These are phyloP conservation scores for Dichetophora obliterata DNA, from an alignment of 2,888 invertebrate species.

Conservation along the genomic window DNA sequence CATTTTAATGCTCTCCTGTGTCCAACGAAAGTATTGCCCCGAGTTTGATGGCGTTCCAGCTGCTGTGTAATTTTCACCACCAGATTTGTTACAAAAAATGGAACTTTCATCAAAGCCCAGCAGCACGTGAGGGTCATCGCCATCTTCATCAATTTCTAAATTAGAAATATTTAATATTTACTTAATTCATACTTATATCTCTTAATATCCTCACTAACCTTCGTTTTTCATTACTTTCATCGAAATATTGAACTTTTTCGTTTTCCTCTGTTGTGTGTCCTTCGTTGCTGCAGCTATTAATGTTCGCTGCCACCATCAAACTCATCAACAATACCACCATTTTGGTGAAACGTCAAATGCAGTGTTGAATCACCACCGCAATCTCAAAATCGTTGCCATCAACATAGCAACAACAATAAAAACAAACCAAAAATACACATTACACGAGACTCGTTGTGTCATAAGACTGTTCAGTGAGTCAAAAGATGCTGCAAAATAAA, in stretches of 20 bases:
- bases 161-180: not conserved
- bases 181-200: not conserved
- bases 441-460: not conserved
- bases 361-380: constrained; percentile 32
- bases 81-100: constrained; percentile 13
- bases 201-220: constrained; percentile 9
- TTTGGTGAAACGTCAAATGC: constrained; percentile 43
- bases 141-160: not conserved
- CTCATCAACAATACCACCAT: constrained; percentile 39
- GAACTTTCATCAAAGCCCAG: constrained; percentile 27
- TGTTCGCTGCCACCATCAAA: constrained; percentile 23
- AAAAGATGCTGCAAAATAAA: not conserved
- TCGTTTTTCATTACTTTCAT: constrained; percentile 33
- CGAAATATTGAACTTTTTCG: constrained; percentile 22
- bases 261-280: constrained; percentile 21
- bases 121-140: not conserved
- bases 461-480: constrained; percentile 4
- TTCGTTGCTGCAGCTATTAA: constrained; percentile 35
- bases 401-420: constrained; percentile 15
- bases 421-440: not conserved
- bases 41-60: not conserved
- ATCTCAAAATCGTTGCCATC: constrained; percentile 28
- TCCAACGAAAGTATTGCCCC: constrained; percentile 40
- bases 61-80: not conserved
- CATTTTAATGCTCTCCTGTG: constrained; percentile 41